These are phyloP conservation scores for Penelope pileata DNA, from an alignment of 2,113 vertebrate genomes.

Conservation along the genomic window DNA sequence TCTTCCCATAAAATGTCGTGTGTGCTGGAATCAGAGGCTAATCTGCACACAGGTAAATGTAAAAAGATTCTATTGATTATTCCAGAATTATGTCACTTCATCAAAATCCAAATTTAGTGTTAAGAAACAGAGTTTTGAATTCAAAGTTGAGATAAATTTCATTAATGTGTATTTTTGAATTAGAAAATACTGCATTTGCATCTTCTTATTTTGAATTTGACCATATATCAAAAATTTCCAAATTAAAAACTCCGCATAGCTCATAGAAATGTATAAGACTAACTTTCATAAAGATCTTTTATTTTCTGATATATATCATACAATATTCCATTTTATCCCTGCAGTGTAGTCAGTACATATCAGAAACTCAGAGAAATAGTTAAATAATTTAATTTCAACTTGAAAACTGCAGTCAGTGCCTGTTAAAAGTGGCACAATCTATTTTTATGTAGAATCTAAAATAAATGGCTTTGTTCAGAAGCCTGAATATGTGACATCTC, in stretches of 20 bases:
- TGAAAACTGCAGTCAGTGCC: neutral
- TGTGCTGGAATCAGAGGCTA: neutral
- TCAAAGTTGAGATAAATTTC: neutral
- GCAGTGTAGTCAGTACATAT: neutral
- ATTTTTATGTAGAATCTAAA: neutral
- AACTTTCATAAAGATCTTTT: neutral
- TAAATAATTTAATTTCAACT: slow-evolving; percentile 34
- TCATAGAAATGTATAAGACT: neutral
- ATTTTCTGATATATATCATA: slow-evolving; percentile 10
- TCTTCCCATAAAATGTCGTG: neutral
- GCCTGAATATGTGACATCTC: neutral
- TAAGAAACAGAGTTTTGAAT: neutral
- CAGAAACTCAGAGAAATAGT: neutral
- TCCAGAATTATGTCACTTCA: neutral
- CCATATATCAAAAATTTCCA: neutral
- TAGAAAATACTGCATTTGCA: neutral
- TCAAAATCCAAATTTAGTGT: neutral
- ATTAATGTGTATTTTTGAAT: neutral
- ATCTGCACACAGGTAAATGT: neutral
- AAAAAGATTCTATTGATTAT: neutral
- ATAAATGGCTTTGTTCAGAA: neutral
- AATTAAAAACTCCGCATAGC: neutral
- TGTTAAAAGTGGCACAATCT: neutral
- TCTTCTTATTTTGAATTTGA: neutral
- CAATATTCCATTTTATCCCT: slow-evolving; percentile 16